Percentiles rank a stretch among this genome's conserved stretches.
phyloP scores from a whole-genome alignment of 2,797 vertebrate species.

The Oryzias dopingdopingensis region DNA sequence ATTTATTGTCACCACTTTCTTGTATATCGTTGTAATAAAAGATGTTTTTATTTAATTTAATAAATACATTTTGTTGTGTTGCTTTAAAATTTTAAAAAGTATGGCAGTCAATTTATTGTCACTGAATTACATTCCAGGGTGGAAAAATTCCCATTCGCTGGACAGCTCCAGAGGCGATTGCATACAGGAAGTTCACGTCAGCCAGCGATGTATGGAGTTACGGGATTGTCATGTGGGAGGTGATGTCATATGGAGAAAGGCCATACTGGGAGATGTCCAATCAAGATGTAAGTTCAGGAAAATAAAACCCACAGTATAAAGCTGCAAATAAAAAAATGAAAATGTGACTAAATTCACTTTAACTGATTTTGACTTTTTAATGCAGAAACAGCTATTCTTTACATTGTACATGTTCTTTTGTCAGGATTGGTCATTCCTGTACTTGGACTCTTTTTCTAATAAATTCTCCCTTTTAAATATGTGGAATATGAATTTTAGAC shows the following conservation, averaged over 20 bases:
- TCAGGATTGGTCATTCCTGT: too few relatives aligned
- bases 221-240: conserved; percentile 98
- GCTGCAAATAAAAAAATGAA: not conserved
- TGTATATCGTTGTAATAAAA: too few relatives aligned
- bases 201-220: conserved; percentile 98
- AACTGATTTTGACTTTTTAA: too few relatives aligned
- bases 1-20: too few relatives aligned
- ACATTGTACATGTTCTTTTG: too few relatives aligned
- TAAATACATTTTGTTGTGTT: not conserved
- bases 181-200: conserved; percentile 96
- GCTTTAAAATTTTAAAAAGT: not conserved
- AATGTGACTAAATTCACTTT: not conserved
- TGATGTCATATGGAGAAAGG: conserved; percentile 96
- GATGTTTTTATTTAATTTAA: not conserved
- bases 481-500: too few relatives aligned
- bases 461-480: too few relatives aligned
- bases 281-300: conserved; percentile 87
- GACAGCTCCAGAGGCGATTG: conserved; percentile 97
- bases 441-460: too few relatives aligned
- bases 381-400: too few relatives aligned
- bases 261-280: conserved; percentile 99
- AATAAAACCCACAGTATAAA: not conserved
- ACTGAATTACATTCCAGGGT: conserved; percentile 74
- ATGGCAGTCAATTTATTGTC: not conserved
- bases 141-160: conserved; percentile 98